A percentile compares a stretch with the other conserved stretches of the same genome.
These are phyloP conservation scores for Rattus norvegicus DNA, from an alignment of 2,113 vertebrate species.

Conservation along the genomic window GRCr8 NC_086037.1:41025501-41026000, in stretches of 20 bases:
- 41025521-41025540: slow-evolving; percentile 22
- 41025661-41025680: slow-evolving; percentile 56
- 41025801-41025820: neutral
- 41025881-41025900: slow-evolving; percentile 5
- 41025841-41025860: fast-evolving
- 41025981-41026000: slow-evolving; percentile 85
- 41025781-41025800: neutral
- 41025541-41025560: slow-evolving; percentile 39
- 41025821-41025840: too few species aligned
- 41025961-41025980: slow-evolving; percentile 27
- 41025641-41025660: neutral
- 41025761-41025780: slow-evolving; percentile 62
- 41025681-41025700: slow-evolving; percentile 69
- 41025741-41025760: slow-evolving; percentile 36
- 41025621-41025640: neutral
- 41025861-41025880: slow-evolving; percentile 59
- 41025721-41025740: slow-evolving; percentile 78
- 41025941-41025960: neutral
- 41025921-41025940: slow-evolving; percentile 36
- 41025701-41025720: slow-evolving; percentile 79
- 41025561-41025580: slow-evolving; percentile 43
- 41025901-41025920: slow-evolving; percentile 71
- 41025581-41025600: neutral
- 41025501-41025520: slow-evolving; percentile 6
- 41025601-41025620: neutral